Conservation (phyloP, 2,113 vertebrate species). For the Corythornis vintsioides region DNA sequence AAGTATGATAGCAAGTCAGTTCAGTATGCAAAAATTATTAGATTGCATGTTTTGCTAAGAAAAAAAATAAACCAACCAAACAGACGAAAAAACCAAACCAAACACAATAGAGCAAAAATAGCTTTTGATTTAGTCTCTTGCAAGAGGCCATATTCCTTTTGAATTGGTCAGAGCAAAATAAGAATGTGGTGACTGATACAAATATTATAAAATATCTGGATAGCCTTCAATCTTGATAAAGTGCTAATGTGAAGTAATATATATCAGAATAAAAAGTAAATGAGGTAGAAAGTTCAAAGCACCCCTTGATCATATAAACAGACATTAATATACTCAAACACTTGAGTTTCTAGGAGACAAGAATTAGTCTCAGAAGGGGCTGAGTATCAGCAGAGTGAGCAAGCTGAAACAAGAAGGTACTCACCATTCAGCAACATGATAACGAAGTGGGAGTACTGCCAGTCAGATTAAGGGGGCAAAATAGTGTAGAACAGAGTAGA, state of each 20-base stretch:
- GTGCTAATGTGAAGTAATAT: neutral
- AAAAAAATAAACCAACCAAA: neutral
- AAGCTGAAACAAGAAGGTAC: constrained; percentile 8
- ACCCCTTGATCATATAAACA: neutral
- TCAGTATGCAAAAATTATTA: neutral
- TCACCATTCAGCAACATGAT: neutral
- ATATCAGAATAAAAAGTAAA: neutral
- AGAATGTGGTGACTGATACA: neutral
- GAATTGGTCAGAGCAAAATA: neutral
- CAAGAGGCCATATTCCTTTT: neutral
- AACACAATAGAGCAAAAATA: neutral
- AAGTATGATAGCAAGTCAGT: neutral
- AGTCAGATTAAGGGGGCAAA: constrained; percentile 28
- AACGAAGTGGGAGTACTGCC: constrained; percentile 31
- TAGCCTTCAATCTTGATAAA: neutral
- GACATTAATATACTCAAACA: neutral
- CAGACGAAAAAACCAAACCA: neutral
- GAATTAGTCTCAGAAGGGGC: neutral
- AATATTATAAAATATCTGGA: neutral
- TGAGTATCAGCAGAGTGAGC: neutral
- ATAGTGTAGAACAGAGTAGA: neutral
- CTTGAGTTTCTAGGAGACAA: neutral
- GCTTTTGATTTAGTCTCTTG: neutral
- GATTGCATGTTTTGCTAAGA: neutral
- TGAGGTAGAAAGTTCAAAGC: neutral